Base-by-base conservation (phyloP, 2,888 invertebrate species). In the Melanchra persicariae region DNA sequence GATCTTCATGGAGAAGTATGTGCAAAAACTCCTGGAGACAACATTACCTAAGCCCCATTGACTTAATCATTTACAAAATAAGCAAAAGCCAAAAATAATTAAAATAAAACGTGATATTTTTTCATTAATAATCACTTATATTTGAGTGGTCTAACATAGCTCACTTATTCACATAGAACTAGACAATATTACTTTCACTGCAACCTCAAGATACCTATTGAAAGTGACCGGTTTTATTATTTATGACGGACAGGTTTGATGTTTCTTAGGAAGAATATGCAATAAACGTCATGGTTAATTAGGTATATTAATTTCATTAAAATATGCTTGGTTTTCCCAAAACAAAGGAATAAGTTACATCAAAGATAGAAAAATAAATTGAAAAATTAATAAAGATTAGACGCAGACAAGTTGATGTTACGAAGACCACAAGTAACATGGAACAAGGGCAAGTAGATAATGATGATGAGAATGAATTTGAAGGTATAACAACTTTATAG, bases 101-200 rank as follows among this genome's bases (percentile, higher is more conserved):
- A 19, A 45, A 40, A 9, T 12, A 10, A 37, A 2, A 8, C 2
- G 1, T 10, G 10, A 17, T 43, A n/a, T n/a, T n/a, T n/a, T n/a
- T n/a, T n/a, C n/a, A n/a, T n/a, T n/a, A n/a, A n/a, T n/a, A n/a
- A n/a, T n/a, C n/a, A n/a, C n/a, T n/a, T n/a, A n/a, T n/a, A n/a
- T n/a, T n/a, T n/a, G n/a, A n/a, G n/a, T n/a, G n/a, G n/a, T n/a
- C n/a, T n/a, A n/a, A 37, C 45, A 37, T 37, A 34, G 26, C n/a
- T 52, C 51, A 51, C 22, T 43, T 5, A 52, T 45, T n/a, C 74
- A 34, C 34, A 26, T 17, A 45, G 10, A 68, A 45, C 22, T 9
- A 54, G 54, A 54, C 45, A 69, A 72, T 69, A 77, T 72, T 43
- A 72, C 77, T 77, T 72, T 72, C 72, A 72, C 72, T 69, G 34